phyloP scores from a whole-genome alignment of 2,888 invertebrate genomes.

The Eurytoma adleriae region DNA sequence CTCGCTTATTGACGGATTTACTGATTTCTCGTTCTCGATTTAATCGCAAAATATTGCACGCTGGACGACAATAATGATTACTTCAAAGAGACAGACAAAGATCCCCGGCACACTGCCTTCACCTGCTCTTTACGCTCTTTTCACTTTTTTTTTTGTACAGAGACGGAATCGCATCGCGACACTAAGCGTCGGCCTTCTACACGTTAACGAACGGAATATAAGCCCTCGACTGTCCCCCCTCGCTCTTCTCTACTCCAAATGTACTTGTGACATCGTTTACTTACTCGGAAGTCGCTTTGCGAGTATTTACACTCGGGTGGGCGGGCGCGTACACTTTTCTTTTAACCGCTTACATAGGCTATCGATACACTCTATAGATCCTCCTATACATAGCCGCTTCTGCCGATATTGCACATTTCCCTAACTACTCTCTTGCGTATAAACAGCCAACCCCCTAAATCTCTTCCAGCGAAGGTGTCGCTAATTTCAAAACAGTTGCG shows the following conservation, averaged over 20 bases:
- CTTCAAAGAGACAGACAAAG: constrained; percentile 29
- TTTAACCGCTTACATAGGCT: constrained; percentile 5
- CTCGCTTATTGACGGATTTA: constrained; percentile 49
- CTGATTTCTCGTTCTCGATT: constrained; percentile 21
- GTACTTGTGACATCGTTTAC: constrained; percentile 6
- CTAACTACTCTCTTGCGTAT: constrained; percentile 48
- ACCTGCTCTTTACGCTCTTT: not conserved
- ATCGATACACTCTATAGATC: constrained; percentile 21
- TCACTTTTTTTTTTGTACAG: constrained; percentile 36
- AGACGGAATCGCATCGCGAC: constrained; percentile 35
- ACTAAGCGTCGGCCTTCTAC: constrained; percentile 13
- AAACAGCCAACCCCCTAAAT: constrained; percentile 20
- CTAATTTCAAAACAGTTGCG: no score
- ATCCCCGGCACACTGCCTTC: not conserved
- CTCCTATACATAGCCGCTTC: constrained; percentile 33
- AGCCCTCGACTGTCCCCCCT: no score
- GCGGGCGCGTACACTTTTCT: constrained; percentile 23
- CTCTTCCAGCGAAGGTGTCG: no score
- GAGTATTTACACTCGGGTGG: constrained; percentile 15
- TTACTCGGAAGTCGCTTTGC: not conserved
- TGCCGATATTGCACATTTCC: constrained; percentile 54
- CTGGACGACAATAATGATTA: constrained; percentile 41
- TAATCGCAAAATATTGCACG: constrained; percentile 50
- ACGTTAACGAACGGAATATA: constrained; percentile 6
- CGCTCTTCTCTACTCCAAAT: no score